Percentiles rank a stretch among this genome's conserved stretches.
These are phyloP conservation scores for Dynastes maya DNA, from an alignment of 2,888 invertebrate genomes.

Conservation along the genomic window DNA sequence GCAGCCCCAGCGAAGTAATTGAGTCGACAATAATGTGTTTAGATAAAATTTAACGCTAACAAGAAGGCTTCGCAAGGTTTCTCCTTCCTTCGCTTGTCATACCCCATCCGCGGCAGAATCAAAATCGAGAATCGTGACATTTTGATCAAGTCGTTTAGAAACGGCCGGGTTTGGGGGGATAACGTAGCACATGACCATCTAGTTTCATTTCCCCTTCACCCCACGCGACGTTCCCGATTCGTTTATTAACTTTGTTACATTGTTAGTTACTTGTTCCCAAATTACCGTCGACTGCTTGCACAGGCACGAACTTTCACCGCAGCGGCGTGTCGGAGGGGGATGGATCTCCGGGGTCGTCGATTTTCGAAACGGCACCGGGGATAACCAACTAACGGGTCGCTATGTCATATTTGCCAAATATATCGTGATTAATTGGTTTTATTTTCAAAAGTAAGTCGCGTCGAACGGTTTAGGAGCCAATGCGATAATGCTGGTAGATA, in stretches of 20 bases:
- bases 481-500: too few relatives aligned
- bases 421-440: constrained; percentile 59
- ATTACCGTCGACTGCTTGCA: constrained; percentile 66
- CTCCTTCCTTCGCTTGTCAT: constrained; percentile 27
- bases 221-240: constrained; percentile 52
- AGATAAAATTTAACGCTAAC: constrained; percentile 51
- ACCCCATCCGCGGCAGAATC: constrained; percentile 26
- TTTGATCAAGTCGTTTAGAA: constrained; percentile 52
- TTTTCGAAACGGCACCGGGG: constrained; percentile 52
- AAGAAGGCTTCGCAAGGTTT: constrained; percentile 49
- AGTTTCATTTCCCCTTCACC: constrained; percentile 51
- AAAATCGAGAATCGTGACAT: constrained; percentile 54
- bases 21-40: constrained; percentile 49
- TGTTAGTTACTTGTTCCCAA: constrained; percentile 69
- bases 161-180: constrained; percentile 54
- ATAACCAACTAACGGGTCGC: constrained; percentile 50
- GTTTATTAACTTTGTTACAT: constrained; percentile 70
- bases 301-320: constrained; percentile 66
- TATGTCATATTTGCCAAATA: constrained; percentile 63
- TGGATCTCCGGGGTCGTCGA: background rate
- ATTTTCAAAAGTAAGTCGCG: constrained; percentile 48
- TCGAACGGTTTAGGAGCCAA: background rate
- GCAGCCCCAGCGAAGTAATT: constrained; percentile 21
- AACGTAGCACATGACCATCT: constrained; percentile 58
- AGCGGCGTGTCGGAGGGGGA: constrained; percentile 54